A percentile compares a stretch with the other conserved stretches of the same genome.
Evolutionary conservation across 1,140 invertebrate genomes (phyloP).

Genomic region (Rhizoglyphus robini): DNA sequence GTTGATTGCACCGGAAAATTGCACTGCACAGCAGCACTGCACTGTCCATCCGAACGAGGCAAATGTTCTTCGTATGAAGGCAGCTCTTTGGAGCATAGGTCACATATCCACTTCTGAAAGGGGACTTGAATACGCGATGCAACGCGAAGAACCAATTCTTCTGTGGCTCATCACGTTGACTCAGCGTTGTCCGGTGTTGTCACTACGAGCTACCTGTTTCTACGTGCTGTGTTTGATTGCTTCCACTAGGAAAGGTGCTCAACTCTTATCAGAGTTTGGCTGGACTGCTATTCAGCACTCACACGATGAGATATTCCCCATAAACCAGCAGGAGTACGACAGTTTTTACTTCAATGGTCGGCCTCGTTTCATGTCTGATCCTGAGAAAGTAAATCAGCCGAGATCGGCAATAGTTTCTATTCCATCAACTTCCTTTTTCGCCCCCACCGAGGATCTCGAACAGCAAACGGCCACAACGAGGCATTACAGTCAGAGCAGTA

Average conservation of each 20-base stretch:
- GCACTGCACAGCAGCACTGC: too few species aligned
- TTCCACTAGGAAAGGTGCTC: slow-evolving; percentile 62
- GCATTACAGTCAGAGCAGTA: slow-evolving; percentile 6
- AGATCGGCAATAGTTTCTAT: background rate
- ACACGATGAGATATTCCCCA: slow-evolving; percentile 65
- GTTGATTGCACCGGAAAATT: slow-evolving; percentile 26
- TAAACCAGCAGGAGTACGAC: slow-evolving; percentile 43
- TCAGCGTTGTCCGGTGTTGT: slow-evolving; percentile 61
- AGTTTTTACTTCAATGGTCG: background rate
- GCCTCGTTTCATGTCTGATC: background rate
- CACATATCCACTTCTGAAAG: slow-evolving; percentile 58
- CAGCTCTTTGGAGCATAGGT: slow-evolving; percentile 74
- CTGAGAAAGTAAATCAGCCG: background rate
- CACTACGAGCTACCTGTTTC: slow-evolving; percentile 69
- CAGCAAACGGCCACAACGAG: background rate
- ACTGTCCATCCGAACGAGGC: too few species aligned
- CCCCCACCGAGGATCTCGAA: background rate
- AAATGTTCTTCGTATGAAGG: slow-evolving; percentile 49
- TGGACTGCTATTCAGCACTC: slow-evolving; percentile 71
- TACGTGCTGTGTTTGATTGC: slow-evolving; percentile 69
- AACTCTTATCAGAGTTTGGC: slow-evolving; percentile 53
- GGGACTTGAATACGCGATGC: slow-evolving; percentile 56
- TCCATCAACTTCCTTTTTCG: background rate
- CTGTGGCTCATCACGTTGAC: slow-evolving; percentile 51
- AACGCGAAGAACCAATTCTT: slow-evolving; percentile 39